A percentile compares a stretch with the other conserved stretches of the same genome.
Conservation (phyloP, 2,888 invertebrate genomes). For the Allygus modestus region DNA sequence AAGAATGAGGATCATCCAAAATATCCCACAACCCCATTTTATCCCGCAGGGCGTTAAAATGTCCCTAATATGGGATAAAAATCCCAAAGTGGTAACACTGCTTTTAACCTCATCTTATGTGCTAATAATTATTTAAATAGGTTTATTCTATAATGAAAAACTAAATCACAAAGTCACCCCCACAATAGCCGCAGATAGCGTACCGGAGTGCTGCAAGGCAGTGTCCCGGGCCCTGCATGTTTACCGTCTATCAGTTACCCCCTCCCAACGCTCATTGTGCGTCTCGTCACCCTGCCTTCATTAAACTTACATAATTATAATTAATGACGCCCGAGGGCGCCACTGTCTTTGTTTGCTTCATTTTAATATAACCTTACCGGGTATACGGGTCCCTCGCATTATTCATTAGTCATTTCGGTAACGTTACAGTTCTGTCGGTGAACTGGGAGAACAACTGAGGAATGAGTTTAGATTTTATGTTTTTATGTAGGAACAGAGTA, state of each 20-base stretch:
- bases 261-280: not conserved
- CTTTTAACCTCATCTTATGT: too few relatives aligned
- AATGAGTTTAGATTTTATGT: too few relatives aligned
- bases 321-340: constrained; percentile 43
- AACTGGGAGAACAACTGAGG: too few relatives aligned
- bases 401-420: not conserved
- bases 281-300: constrained; percentile 35
- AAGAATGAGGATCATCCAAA: too few relatives aligned
- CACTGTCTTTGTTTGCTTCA: constrained; percentile 44
- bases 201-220: not conserved
- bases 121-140: too few relatives aligned
- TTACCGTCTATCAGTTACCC: constrained; percentile 14
- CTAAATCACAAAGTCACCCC: not conserved
- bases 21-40: too few relatives aligned
- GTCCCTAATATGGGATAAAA: too few relatives aligned
- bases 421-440: too few relatives aligned
- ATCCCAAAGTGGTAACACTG: too few relatives aligned
- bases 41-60: too few relatives aligned
- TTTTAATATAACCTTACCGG: constrained; percentile 38
- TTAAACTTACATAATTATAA: constrained; percentile 50
- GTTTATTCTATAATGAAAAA: not conserved
- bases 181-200: not conserved
- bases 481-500: too few relatives aligned
- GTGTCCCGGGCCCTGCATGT: not conserved
- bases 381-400: not conserved